A percentile compares a stretch with the other conserved stretches of the same genome.
phyloP scores from a whole-genome alignment of 2,888 invertebrate genomes.

The Acrocyrtus sp. region DNA sequence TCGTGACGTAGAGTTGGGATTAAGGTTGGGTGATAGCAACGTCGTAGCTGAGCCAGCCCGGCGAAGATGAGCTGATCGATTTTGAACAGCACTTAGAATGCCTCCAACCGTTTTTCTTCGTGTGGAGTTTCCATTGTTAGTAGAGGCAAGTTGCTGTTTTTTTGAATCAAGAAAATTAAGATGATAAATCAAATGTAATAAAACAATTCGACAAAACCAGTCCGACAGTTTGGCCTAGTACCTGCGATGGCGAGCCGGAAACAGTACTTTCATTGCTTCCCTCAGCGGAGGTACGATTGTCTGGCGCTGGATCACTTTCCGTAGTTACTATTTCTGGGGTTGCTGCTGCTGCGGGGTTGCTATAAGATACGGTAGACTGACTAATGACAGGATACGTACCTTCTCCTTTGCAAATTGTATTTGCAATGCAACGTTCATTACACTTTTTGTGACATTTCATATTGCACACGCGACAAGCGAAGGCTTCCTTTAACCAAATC shows the following conservation, averaged over 20 bases:
- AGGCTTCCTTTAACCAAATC: constrained; percentile 97
- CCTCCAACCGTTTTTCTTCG: constrained; percentile 60
- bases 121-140: constrained; percentile 22
- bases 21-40: constrained; percentile 71
- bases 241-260: constrained; percentile 40
- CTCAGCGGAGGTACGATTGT: constrained; percentile 30
- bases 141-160: constrained; percentile 30
- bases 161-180: too few species aligned
- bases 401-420: constrained; percentile 71
- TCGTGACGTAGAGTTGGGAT: constrained; percentile 62
- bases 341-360: constrained; percentile 15
- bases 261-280: constrained; percentile 49
- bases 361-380: constrained; percentile 21
- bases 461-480: constrained; percentile 88
- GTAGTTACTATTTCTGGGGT: constrained; percentile 62
- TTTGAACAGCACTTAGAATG: constrained; percentile 60
- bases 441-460: constrained; percentile 97
- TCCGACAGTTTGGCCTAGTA: constrained; percentile 2
- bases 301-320: constrained; percentile 53
- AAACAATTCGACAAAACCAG: too few species aligned
- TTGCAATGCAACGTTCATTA: constrained; percentile 83
- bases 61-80: constrained; percentile 58
- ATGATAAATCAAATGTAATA: neutral
- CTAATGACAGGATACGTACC: constrained; percentile 38
- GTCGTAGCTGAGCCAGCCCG: constrained; percentile 78